Evolutionary conservation across 2,797 vertebrate species (phyloP).

Genomic region (Microhierax caerulescens): DNA sequence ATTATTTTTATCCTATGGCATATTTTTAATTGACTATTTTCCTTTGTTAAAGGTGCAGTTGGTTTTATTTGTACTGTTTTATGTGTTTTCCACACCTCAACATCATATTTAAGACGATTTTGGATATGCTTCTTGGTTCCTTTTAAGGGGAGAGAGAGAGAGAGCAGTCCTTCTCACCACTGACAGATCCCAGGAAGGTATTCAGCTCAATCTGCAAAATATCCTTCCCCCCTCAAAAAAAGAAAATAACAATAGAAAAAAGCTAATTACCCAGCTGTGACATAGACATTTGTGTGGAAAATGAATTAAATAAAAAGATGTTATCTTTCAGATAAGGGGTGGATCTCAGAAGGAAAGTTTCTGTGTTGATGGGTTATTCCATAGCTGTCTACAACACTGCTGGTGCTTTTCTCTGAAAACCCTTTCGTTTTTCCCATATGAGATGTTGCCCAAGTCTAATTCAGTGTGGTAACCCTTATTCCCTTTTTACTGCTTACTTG

Average conservation of each 20-base stretch:
- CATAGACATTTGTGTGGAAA: not conserved
- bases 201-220: not conserved
- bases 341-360: not conserved
- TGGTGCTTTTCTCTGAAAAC: not conserved
- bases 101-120: not conserved
- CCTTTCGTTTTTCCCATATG: not conserved
- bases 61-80: not conserved
- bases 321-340: not conserved
- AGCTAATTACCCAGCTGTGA: not conserved
- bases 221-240: fast-evolving
- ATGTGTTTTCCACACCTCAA: not conserved
- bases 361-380: not conserved
- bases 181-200: not conserved
- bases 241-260: not conserved
- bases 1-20: not conserved
- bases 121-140: not conserved
- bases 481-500: not conserved
- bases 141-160: not conserved
- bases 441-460: not conserved
- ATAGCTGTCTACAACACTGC: not conserved
- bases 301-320: not conserved
- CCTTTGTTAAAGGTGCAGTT: not conserved
- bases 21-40: not conserved
- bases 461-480: not conserved
- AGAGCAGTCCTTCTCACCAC: not conserved